These are phyloP conservation scores for Willisornis vidua DNA, from an alignment of 2,113 vertebrate species.

Conservation along the genomic window DNA sequence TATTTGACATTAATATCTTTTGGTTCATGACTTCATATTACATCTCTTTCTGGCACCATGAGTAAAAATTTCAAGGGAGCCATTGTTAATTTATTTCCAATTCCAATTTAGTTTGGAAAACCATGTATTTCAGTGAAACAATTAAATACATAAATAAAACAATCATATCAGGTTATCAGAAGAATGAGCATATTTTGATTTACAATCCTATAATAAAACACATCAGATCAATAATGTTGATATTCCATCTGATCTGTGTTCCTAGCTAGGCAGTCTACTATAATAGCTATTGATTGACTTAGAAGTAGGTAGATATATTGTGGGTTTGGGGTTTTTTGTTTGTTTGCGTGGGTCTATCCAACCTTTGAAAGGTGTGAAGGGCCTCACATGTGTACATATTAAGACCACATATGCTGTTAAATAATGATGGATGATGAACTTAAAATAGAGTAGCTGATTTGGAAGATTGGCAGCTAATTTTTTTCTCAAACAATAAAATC, in stretches of 20 bases:
- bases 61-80: not conserved
- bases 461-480: not conserved
- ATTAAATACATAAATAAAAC: not conserved
- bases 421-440: not conserved
- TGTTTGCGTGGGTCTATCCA: not conserved
- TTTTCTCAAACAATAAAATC: conserved; percentile 1
- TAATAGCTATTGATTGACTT: not conserved
- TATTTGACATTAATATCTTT: not conserved
- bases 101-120: not conserved
- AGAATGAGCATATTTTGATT: not conserved
- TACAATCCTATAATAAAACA: not conserved
- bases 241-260: not conserved
- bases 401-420: not conserved
- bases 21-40: not conserved
- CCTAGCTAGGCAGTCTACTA: not conserved
- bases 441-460: not conserved
- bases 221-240: not conserved
- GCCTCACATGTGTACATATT: not conserved
- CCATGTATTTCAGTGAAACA: not conserved
- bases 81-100: not conserved
- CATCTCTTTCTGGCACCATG: not conserved
- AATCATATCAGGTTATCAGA: not conserved
- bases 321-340: not conserved
- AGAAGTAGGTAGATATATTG: not conserved
- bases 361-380: not conserved